A percentile compares a stretch with the other conserved stretches of the same genome.
phyloP scores from a whole-genome alignment of 1,140 invertebrate genomes.

The Colletes latitarsis region DNA sequence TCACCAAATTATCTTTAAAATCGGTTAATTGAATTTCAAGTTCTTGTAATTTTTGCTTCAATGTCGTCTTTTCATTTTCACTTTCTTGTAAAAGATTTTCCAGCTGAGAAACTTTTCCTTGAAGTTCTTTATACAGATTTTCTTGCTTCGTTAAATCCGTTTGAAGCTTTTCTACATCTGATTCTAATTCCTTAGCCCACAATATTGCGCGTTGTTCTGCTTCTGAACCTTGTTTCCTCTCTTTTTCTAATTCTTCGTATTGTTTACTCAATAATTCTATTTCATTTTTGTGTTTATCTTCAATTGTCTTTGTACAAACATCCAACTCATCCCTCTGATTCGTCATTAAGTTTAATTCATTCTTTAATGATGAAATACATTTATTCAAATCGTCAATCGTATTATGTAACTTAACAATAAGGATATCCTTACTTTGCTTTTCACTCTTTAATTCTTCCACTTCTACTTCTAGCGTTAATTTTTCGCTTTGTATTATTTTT shows the following conservation, averaged over 20 bases:
- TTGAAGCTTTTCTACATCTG: conserved; percentile 67
- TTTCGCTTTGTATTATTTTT: conserved; percentile 23
- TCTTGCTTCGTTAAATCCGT: conserved; percentile 58
- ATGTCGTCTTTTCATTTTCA: conserved; percentile 64
- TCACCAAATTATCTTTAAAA: conserved; percentile 1
- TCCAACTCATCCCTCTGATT: conserved; percentile 57
- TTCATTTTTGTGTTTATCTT: conserved; percentile 49
- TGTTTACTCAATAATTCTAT: conserved; percentile 20
- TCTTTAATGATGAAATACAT: conserved; percentile 20
- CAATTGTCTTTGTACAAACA: conserved; percentile 18
- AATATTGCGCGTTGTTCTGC: conserved; percentile 54
- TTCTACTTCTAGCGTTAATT: conserved; percentile 52
- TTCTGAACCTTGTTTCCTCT: conserved; percentile 61
- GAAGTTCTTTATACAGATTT: conserved; percentile 20
- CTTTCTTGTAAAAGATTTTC: conserved; percentile 52
- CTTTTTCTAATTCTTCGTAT: conserved; percentile 59
- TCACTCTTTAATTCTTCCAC: conserved; percentile 42
- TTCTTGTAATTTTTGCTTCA: conserved; percentile 61
- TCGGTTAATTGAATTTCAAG: conserved; percentile 46
- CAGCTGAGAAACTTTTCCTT: conserved; percentile 48
- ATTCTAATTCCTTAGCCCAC: conserved; percentile 66
- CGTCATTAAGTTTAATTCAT: conserved; percentile 53
- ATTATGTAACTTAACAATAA: conserved; percentile 27
- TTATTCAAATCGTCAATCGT: conserved; percentile 35
- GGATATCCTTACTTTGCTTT: conserved; percentile 27